phyloP scores from a whole-genome alignment of 2,888 invertebrate species.

The Oligia strigilis region DNA sequence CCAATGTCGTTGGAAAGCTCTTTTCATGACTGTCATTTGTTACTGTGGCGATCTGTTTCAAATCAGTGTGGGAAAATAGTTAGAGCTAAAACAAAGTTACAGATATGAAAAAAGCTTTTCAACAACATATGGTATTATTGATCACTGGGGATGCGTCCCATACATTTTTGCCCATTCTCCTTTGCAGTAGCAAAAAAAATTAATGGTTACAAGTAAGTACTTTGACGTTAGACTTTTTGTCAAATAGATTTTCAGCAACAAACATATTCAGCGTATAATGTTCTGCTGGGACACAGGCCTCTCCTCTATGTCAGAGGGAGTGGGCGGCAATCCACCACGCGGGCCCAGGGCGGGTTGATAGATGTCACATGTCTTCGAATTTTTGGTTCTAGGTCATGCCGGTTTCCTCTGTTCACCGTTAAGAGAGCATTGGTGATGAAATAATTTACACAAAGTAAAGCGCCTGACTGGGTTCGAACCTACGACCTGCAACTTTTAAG shows the following conservation, averaged over 20 bases:
- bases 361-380: too few species aligned
- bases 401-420: not conserved
- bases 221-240: not conserved
- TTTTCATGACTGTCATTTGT: too few species aligned
- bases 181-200: not conserved
- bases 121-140: too few species aligned
- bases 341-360: too few species aligned
- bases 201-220: too few species aligned
- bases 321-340: not conserved
- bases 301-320: not conserved
- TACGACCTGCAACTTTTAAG: not conserved
- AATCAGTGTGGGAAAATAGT: too few species aligned
- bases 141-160: too few species aligned
- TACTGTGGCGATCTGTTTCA: too few species aligned
- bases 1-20: too few species aligned
- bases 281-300: not conserved
- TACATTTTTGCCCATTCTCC: too few species aligned
- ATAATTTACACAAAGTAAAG: not conserved
- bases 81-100: too few species aligned
- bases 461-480: not conserved
- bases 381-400: not conserved
- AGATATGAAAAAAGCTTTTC: too few species aligned
- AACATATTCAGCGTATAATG: not conserved
- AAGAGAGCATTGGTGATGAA: not conserved
- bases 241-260: not conserved